Evolutionary conservation across 2,113 vertebrate species (phyloP).

Genomic region (Gasterosteus nipponicus): DNA sequence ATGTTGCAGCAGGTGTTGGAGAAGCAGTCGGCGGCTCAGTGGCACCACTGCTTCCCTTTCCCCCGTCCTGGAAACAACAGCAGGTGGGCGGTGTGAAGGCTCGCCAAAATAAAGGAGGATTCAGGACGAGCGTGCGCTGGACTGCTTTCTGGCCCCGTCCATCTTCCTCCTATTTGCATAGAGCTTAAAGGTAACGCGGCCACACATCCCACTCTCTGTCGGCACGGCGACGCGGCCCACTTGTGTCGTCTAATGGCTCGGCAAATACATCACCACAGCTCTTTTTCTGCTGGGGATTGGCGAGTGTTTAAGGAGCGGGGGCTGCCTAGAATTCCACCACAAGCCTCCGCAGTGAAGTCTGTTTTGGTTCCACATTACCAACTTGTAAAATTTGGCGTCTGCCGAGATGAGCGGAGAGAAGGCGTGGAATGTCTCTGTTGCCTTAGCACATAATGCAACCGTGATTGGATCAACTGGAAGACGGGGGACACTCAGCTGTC

Average conservation of each 20-base stretch:
- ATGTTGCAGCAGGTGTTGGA: slow-evolving; percentile 65
- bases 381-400: slow-evolving; percentile 36
- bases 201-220: slow-evolving; percentile 73
- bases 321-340: slow-evolving; percentile 48
- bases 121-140: slow-evolving; percentile 51
- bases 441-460: slow-evolving; percentile 55
- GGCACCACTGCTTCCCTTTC: slow-evolving; percentile 53
- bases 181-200: slow-evolving; percentile 77
- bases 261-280: slow-evolving; percentile 79
- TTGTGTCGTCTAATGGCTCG: slow-evolving; percentile 82
- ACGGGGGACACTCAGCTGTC: slow-evolving; percentile 69
- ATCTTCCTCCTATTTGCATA: slow-evolving; percentile 76
- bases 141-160: slow-evolving; percentile 44
- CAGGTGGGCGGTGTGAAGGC: slow-evolving; percentile 56
- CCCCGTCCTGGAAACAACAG: slow-evolving; percentile 63
- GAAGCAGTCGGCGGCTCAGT: slow-evolving; percentile 57
- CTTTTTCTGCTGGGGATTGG: slow-evolving; percentile 58
- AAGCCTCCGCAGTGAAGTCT: slow-evolving; percentile 28
- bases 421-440: slow-evolving; percentile 48
- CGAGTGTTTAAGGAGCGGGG: slow-evolving; percentile 41
- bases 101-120: slow-evolving; percentile 54
- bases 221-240: slow-evolving; percentile 76
- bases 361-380: slow-evolving; percentile 27
- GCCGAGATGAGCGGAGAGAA: slow-evolving; percentile 33
- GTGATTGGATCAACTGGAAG: slow-evolving; percentile 69